Percentiles rank a stretch among this genome's conserved stretches.
These are phyloP conservation scores for Cheilosia soror DNA, from an alignment of 2,888 invertebrate species.

Conservation along the genomic window DNA sequence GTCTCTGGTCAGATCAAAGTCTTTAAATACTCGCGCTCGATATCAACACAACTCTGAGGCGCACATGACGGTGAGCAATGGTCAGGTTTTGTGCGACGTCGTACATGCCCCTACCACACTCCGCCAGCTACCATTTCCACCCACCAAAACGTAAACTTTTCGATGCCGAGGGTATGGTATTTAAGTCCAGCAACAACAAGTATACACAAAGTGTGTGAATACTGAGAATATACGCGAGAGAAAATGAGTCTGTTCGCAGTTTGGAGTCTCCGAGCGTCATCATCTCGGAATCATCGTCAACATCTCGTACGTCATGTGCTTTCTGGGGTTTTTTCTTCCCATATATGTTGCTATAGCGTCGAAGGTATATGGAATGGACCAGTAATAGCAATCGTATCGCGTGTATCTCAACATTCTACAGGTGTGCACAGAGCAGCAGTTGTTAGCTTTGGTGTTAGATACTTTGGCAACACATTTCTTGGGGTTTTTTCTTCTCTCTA, in stretches of 20 bases:
- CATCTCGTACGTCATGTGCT: slow-evolving; percentile 70
- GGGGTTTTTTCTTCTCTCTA: slow-evolving; percentile 25
- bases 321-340: slow-evolving; percentile 59
- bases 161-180: slow-evolving; percentile 56
- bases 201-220: slow-evolving; percentile 40
- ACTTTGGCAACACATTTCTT: slow-evolving; percentile 37
- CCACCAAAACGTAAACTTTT: slow-evolving; percentile 72
- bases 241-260: slow-evolving; percentile 49
- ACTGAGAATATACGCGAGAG: slow-evolving; percentile 62
- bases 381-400: slow-evolving; percentile 29
- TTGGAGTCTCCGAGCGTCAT: slow-evolving; percentile 62
- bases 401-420: slow-evolving; percentile 73
- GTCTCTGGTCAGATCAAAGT: slow-evolving; percentile 87
- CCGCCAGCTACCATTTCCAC: slow-evolving; percentile 51
- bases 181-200: slow-evolving; percentile 55
- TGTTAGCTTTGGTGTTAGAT: slow-evolving; percentile 16
- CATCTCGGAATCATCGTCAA: slow-evolving; percentile 66
- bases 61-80: slow-evolving; percentile 74
- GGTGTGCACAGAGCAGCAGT: slow-evolving; percentile 43
- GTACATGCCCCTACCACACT: slow-evolving; percentile 64
- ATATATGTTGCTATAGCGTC: slow-evolving; percentile 33
- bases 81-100: slow-evolving; percentile 76
- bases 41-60: slow-evolving; percentile 73
- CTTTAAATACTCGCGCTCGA: slow-evolving; percentile 86
- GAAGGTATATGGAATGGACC: slow-evolving; percentile 51